Evolutionary conservation across 92 coral and sea anemone species (phyloP).

Genomic region (Siderastrea radians): DNA sequence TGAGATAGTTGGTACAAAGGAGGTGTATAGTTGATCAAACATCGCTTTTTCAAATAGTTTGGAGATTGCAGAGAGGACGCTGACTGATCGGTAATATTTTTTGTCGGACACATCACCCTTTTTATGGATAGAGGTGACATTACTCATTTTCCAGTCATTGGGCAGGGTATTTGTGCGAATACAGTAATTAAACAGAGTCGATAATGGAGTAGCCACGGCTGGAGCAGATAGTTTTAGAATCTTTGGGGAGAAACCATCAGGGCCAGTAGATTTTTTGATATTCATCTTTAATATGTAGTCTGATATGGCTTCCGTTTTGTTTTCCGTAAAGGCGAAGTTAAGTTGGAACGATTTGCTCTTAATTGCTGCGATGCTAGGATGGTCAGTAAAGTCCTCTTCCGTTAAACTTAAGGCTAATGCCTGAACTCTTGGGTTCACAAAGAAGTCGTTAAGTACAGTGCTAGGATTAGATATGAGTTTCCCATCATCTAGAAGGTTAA

Average conservation of each 20-base stretch:
- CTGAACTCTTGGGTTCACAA: constrained; percentile 43
- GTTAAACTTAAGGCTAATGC: constrained; percentile 32
- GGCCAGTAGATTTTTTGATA: constrained; percentile 32
- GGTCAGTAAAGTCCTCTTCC: constrained; percentile 53
- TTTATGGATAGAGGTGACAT: constrained; percentile 34
- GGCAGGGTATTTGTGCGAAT: constrained; percentile 36
- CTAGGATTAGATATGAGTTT: constrained; percentile 48
- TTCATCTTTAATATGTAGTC: not conserved
- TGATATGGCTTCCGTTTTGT: not conserved
- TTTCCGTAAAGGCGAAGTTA: not conserved
- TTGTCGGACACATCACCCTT: constrained; percentile 32
- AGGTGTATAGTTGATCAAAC: constrained; percentile 41
- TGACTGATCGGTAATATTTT: constrained; percentile 36
- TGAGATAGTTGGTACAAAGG: constrained; percentile 26
- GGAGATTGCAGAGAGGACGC: constrained; percentile 31
- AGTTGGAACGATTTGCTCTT: not conserved
- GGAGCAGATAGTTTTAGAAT: constrained; percentile 26
- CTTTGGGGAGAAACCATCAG: constrained; percentile 37
- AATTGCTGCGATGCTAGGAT: constrained; percentile 34
- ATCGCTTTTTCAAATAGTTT: constrained; percentile 50
- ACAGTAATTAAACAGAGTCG: constrained; percentile 42
- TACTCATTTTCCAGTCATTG: constrained; percentile 33
- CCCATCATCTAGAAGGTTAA: constrained; percentile 63
- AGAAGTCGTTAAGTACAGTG: constrained; percentile 37
- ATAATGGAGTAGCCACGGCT: not conserved